phyloP scores from a whole-genome alignment of 2,113 vertebrate species.

The Machaerirhynchus nigripectus region DNA sequence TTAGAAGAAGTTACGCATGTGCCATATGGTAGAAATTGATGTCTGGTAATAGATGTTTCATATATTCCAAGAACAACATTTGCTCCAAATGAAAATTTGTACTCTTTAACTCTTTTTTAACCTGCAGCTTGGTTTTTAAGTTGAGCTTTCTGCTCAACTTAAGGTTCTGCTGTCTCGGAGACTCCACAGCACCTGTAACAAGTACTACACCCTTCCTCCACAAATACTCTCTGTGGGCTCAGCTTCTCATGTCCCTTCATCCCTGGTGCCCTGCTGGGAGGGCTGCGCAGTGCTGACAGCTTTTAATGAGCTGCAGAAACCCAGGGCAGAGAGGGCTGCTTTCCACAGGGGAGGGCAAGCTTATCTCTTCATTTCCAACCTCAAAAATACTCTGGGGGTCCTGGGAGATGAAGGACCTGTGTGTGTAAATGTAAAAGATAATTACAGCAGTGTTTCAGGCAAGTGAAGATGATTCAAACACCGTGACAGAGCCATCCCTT shows the following conservation, averaged over 20 bases:
- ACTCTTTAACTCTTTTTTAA: slow-evolving; percentile 32
- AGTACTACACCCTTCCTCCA: neutral
- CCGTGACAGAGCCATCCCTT: rapidly evolving
- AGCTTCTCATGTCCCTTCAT: neutral
- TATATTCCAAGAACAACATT: slow-evolving; percentile 44
- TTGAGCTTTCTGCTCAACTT: neutral
- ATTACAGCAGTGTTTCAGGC: neutral
- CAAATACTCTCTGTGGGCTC: neutral
- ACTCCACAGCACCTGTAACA: neutral
- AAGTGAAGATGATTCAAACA: neutral
- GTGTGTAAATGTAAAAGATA: neutral
- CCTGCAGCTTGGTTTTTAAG: neutral
- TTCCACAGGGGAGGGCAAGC: neutral
- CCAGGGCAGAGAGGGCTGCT: neutral
- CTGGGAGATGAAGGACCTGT: neutral
- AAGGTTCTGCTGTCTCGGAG: neutral
- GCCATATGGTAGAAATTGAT: slow-evolving; percentile 40
- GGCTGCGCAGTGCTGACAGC: slow-evolving; percentile 8
- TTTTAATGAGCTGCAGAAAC: slow-evolving; percentile 47
- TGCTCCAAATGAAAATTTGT: slow-evolving; percentile 2
- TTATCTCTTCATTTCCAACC: slow-evolving; percentile 40
- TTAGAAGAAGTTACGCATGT: neutral
- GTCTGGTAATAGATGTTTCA: slow-evolving; percentile 42
- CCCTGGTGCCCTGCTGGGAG: neutral
- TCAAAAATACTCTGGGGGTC: neutral